Evolutionary conservation across 2,797 vertebrate species (phyloP).

Genomic region (Pteronotus mesoamericanus): DNA sequence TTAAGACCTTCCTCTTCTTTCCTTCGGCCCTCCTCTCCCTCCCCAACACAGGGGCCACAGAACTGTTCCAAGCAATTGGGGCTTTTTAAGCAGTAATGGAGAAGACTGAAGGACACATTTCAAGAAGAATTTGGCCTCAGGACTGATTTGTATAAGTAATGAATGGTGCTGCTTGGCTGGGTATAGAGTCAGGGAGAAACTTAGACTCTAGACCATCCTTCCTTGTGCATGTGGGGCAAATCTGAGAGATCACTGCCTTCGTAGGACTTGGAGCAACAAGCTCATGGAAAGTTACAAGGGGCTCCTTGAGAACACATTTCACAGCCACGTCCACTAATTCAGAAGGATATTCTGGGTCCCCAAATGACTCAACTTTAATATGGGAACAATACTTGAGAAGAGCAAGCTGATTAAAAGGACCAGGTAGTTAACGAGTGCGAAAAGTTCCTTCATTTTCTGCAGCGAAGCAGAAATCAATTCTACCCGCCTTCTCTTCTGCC

Average conservation of each 20-base stretch:
- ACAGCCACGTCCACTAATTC: background rate
- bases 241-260: slow-evolving; percentile 4
- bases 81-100: background rate
- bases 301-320: slow-evolving; percentile 28
- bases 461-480: background rate
- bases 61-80: background rate
- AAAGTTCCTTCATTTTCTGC: background rate
- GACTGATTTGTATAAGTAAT: slow-evolving; percentile 60
- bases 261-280: background rate
- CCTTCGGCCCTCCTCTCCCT: background rate
- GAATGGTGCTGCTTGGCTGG: slow-evolving; percentile 59
- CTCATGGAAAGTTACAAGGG: slow-evolving; percentile 16
- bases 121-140: slow-evolving; percentile 44
- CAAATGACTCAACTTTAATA: slow-evolving; percentile 29
- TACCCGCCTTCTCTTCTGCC: background rate
- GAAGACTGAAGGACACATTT: slow-evolving; percentile 39
- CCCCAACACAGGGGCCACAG: background rate
- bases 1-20: too few relatives aligned
- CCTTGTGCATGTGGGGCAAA: slow-evolving; percentile 14
- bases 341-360: background rate
- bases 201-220: slow-evolving; percentile 52
- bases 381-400: slow-evolving; percentile 4
- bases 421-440: background rate
- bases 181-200: slow-evolving; percentile 67
- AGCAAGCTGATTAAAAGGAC: background rate